A percentile compares a stretch with the other conserved stretches of the same genome.
Evolutionary conservation across 1,140 invertebrate species (phyloP).

Genomic region (Drosophila fuyamai): DNA sequence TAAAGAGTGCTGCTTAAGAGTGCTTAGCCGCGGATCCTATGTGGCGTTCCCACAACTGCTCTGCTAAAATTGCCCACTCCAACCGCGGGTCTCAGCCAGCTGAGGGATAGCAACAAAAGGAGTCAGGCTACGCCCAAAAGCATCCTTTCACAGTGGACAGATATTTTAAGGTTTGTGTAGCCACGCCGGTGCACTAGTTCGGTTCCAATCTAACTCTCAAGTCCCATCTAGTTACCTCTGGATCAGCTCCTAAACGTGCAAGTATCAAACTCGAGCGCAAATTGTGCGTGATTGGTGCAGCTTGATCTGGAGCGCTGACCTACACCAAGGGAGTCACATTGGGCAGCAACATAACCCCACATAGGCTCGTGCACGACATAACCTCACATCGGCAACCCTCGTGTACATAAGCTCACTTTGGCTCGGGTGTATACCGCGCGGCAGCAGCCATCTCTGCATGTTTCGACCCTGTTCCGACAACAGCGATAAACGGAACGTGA

Average conservation of each 20-base stretch:
- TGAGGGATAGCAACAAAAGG: not conserved
- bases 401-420: not conserved
- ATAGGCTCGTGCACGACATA: not conserved
- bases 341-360: not conserved
- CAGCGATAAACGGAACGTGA: not conserved
- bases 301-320: too few relatives aligned
- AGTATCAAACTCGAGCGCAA: not conserved
- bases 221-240: too few relatives aligned
- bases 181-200: not conserved
- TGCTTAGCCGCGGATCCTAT: not conserved
- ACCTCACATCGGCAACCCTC: not conserved
- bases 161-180: not conserved
- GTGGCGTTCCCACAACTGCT: not conserved
- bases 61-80: not conserved
- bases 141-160: not conserved
- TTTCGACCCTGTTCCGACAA: not conserved
- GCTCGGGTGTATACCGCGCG: too few relatives aligned
- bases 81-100: not conserved
- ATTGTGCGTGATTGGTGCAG: too few relatives aligned
- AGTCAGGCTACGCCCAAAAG: not conserved
- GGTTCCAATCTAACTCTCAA: not conserved
- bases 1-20: too few relatives aligned
- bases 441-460: too few relatives aligned
- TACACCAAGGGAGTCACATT: not conserved
- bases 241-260: not conserved